A percentile compares a stretch with the other conserved stretches of the same genome.
These are phyloP conservation scores for Andinoacara biseriatus DNA, from an alignment of 2,113 vertebrate genomes.

Conservation along the genomic window DNA sequence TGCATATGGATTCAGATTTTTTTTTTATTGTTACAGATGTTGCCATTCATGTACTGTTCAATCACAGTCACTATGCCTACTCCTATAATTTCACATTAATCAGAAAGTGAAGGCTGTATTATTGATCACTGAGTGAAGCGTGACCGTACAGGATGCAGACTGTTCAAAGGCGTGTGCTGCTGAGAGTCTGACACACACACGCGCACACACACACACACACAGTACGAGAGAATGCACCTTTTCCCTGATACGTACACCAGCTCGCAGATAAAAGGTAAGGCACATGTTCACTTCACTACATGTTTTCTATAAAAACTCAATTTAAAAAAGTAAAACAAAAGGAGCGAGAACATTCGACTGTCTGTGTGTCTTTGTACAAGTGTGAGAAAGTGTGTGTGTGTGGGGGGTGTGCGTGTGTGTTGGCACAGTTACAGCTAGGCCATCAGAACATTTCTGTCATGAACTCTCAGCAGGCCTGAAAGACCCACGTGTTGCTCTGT, in stretches of 20 bases:
- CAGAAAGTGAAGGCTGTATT: not conserved
- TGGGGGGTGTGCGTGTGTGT: not conserved
- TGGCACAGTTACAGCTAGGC: not conserved
- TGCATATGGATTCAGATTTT: slow-evolving; percentile 24
- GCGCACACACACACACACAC: slow-evolving; percentile 8
- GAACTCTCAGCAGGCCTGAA: slow-evolving; percentile 6
- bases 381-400: not conserved
- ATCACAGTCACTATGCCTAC: not conserved
- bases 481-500: not conserved
- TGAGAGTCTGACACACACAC: slow-evolving; percentile 34
- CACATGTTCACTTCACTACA: slow-evolving; percentile 67
- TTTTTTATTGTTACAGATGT: slow-evolving; percentile 55
- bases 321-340: slow-evolving; percentile 13
- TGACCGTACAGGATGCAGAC: slow-evolving; percentile 31
- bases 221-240: slow-evolving; percentile 47
- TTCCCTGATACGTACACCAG: slow-evolving; percentile 68
- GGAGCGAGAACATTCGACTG: slow-evolving; percentile 64
- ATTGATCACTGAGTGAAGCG: slow-evolving; percentile 27
- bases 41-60: slow-evolving; percentile 33
- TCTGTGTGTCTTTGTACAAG: slow-evolving; percentile 42
- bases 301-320: slow-evolving; percentile 20
- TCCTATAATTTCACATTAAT: slow-evolving; percentile 15
- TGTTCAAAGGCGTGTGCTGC: slow-evolving; percentile 31
- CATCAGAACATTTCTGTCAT: not conserved
- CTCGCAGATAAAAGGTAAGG: slow-evolving; percentile 67